Conservation (phyloP, 2,797 vertebrate species). For the Dallia pectoralis region DNA sequence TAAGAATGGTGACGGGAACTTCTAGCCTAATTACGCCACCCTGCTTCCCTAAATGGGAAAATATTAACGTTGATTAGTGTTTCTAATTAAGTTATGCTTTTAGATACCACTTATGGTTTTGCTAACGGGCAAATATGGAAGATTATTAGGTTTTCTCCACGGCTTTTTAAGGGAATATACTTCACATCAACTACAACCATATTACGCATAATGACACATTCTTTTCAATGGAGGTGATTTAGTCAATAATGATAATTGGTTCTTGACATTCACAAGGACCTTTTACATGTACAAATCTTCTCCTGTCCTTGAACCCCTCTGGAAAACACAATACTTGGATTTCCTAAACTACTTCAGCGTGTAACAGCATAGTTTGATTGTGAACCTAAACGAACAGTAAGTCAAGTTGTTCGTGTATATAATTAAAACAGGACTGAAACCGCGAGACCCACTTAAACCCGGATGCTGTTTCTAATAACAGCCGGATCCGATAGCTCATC, state of each 20-base stretch:
- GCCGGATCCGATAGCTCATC: constrained; percentile 65
- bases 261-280: neutral
- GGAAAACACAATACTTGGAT: constrained; percentile 12
- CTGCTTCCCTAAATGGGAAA: constrained; percentile 75
- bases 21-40: constrained; percentile 68
- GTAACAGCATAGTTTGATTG: neutral
- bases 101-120: constrained; percentile 69
- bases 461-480: constrained; percentile 67
- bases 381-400: neutral
- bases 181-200: neutral
- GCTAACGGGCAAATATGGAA: constrained; percentile 63
- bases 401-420: constrained; percentile 33
- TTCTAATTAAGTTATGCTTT: constrained; percentile 80
- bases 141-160: constrained; percentile 59
- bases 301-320: neutral
- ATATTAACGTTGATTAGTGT: constrained; percentile 80
- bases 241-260: neutral
- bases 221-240: neutral
- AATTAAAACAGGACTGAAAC: constrained; percentile 53
- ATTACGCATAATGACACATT: neutral
- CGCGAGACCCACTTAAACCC: constrained; percentile 63
- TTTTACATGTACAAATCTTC: neutral
- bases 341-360: constrained; percentile 26
- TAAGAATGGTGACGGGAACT: constrained; percentile 61
- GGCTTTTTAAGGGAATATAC: neutral